Evolutionary conservation across 2,113 vertebrate genomes (phyloP).

Genomic region (Rattus rattus): DNA sequence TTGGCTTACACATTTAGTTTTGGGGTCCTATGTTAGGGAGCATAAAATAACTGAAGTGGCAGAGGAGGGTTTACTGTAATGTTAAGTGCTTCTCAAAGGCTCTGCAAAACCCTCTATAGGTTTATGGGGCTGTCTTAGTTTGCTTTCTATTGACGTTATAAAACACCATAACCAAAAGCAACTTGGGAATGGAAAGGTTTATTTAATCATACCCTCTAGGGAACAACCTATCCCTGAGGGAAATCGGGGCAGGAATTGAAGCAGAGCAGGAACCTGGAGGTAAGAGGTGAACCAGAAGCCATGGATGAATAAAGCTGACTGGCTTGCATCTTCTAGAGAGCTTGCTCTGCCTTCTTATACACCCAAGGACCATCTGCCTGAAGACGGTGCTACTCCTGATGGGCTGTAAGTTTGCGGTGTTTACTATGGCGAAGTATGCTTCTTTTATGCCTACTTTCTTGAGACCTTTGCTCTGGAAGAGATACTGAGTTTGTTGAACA

Average conservation of each 20-base stretch:
- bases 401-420: neutral
- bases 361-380: neutral
- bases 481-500: neutral
- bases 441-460: neutral
- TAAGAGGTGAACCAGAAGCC: neutral
- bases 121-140: neutral
- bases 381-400: neutral
- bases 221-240: neutral
- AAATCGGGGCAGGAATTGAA: neutral
- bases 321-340: neutral
- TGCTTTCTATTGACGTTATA: neutral
- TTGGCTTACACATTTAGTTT: neutral
- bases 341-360: rapidly evolving
- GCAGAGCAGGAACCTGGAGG: neutral
- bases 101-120: neutral
- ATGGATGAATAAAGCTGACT: neutral
- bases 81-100: neutral
- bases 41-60: neutral
- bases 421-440: neutral
- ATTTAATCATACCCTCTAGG: neutral
- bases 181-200: neutral
- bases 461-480: neutral
- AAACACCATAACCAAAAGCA: neutral
- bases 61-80: neutral
- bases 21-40: neutral